Evolutionary conservation across 1,140 invertebrate genomes (phyloP).

Genomic region (Pantala flavescens): DNA sequence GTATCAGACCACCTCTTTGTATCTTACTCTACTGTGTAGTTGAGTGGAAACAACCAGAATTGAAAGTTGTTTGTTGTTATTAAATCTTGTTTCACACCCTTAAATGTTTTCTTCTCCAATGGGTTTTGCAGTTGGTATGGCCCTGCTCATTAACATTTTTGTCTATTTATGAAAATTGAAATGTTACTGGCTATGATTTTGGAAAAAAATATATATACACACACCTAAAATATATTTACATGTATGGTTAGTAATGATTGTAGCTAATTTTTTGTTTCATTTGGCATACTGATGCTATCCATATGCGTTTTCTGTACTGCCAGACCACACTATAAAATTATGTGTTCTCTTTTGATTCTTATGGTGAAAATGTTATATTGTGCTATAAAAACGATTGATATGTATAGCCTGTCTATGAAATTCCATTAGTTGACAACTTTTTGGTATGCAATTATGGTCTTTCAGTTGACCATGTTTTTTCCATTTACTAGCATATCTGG

Average conservation of each 20-base stretch:
- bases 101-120: neutral
- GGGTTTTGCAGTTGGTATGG: neutral
- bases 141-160: neutral
- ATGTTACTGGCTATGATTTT: neutral
- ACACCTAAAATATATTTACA: neutral
- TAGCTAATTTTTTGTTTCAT: neutral
- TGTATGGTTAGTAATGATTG: neutral
- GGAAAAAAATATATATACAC: neutral
- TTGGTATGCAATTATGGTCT: neutral
- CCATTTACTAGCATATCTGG: neutral
- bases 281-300: neutral
- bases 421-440: neutral
- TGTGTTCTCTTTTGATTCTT: neutral
- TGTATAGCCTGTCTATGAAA: neutral
- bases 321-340: neutral
- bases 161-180: neutral
- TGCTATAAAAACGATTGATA: slow-evolving; percentile 1
- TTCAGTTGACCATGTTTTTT: neutral
- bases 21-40: slow-evolving; percentile 2
- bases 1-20: slow-evolving; percentile 8
- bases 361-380: neutral
- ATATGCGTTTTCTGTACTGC: neutral
- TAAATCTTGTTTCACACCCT: neutral
- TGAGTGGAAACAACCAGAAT: slow-evolving; percentile 5
- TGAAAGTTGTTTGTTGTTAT: slow-evolving; percentile 7